phyloP scores from a whole-genome alignment of 2,797 vertebrate genomes.

The Sphenodon punctatus region DNA sequence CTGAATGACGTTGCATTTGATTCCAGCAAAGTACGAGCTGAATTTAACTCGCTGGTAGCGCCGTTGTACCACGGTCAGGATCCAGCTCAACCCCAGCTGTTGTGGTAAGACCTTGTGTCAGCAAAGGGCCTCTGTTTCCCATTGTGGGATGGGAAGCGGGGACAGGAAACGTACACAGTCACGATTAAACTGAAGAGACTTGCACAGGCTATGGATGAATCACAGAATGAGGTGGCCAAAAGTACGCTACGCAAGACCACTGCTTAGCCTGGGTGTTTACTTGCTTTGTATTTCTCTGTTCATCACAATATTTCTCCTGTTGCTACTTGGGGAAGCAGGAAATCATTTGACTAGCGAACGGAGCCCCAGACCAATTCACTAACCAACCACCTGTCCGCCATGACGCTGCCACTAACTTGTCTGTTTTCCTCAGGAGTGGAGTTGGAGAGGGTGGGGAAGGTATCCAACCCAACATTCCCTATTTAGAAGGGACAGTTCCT shows the following conservation, averaged over 20 bases:
- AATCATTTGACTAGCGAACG: too few relatives aligned
- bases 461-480: too few relatives aligned
- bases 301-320: neutral
- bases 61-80: neutral
- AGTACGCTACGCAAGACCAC: neutral
- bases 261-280: neutral
- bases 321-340: fast-evolving
- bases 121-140: neutral
- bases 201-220: neutral
- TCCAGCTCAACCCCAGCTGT: neutral
- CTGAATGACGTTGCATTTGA: neutral
- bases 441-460: too few relatives aligned
- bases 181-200: neutral
- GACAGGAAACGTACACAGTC: neutral
- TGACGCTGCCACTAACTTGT: too few relatives aligned
- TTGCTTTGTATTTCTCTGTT: fast-evolving
- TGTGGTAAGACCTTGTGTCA: neutral
- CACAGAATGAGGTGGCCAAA: neutral
- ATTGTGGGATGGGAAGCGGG: neutral
- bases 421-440: too few relatives aligned
- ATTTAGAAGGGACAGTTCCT: too few relatives aligned
- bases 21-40: neutral
- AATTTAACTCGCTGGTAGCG: neutral
- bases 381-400: too few relatives aligned
- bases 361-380: too few relatives aligned